Conservation (phyloP, 2,888 invertebrate genomes). For the Drosophila formosana region DNA sequence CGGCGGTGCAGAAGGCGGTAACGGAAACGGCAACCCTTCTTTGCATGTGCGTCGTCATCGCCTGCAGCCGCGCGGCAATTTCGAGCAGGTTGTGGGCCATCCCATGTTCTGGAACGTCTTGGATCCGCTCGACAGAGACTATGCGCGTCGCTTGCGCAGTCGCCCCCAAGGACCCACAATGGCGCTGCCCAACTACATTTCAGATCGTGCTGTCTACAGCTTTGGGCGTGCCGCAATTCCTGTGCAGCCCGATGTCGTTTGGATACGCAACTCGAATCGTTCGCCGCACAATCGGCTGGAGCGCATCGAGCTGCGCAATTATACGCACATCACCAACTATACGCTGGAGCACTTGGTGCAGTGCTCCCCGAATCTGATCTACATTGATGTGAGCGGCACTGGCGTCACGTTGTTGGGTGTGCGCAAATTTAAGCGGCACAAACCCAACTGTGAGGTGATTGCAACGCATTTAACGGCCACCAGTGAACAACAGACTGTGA, state of each 20-base stretch:
- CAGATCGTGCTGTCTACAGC: constrained; percentile 84
- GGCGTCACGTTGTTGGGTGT: constrained; percentile 88
- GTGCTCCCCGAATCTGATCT: constrained; percentile 87
- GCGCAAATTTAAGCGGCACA: constrained; percentile 86
- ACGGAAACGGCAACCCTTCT: constrained; percentile 13
- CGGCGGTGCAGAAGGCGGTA: neutral
- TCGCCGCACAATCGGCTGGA: constrained; percentile 86
- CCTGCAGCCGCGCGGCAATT: constrained; percentile 50
- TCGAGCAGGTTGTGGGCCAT: constrained; percentile 78
- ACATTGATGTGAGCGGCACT: constrained; percentile 89
- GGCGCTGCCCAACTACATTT: constrained; percentile 66
- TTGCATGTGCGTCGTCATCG: constrained; percentile 48
- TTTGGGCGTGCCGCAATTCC: constrained; percentile 83
- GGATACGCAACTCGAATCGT: constrained; percentile 83
- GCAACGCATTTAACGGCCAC: constrained; percentile 74
- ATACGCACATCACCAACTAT: constrained; percentile 87
- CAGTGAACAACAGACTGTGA: neutral
- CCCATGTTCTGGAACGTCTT: constrained; percentile 83
- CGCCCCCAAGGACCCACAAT: constrained; percentile 28
- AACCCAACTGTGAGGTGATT: constrained; percentile 87
- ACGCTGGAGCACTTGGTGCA: constrained; percentile 88
- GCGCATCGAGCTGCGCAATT: constrained; percentile 87
- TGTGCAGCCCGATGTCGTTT: constrained; percentile 83
- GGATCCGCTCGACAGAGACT: constrained; percentile 73
- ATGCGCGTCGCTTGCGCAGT: constrained; percentile 49